These are phyloP conservation scores for Pachydiplax longipennis DNA, from an alignment of 2,888 invertebrate genomes.

Conservation along the genomic window DNA sequence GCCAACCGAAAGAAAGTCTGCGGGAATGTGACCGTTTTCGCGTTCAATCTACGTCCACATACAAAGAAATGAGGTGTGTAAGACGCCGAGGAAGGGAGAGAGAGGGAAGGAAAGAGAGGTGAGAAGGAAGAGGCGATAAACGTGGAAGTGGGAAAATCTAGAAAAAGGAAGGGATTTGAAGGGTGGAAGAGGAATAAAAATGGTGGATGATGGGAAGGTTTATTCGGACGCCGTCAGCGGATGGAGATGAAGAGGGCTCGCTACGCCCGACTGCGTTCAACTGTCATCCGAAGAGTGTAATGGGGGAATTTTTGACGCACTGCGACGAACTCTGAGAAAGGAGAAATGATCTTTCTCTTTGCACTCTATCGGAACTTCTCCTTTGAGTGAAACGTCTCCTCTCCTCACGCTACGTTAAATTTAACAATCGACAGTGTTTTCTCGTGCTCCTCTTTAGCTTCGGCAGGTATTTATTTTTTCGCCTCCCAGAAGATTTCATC, in stretches of 20 bases:
- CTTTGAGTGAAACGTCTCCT: not conserved
- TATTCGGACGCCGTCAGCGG: not conserved
- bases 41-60: no score
- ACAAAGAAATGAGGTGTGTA: not conserved
- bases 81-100: not conserved
- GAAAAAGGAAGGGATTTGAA: not conserved
- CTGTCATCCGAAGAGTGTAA: conserved; percentile 15
- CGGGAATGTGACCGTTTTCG: no score
- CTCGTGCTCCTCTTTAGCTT: not conserved
- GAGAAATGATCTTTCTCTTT: not conserved
- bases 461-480: not conserved
- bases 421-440: not conserved
- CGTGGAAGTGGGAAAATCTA: not conserved
- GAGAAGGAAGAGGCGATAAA: not conserved
- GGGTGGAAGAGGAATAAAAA: not conserved
- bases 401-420: not conserved
- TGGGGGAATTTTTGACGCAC: conserved; percentile 28
- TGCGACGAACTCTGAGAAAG: not conserved
- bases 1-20: no score
- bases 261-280: not conserved
- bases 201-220: not conserved
- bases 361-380: not conserved
- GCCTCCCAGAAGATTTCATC: not conserved
- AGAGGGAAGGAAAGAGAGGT: not conserved
- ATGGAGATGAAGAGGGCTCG: not conserved